phyloP scores from a whole-genome alignment of 1,140 invertebrate genomes.

The Meteorus sp. region DNA sequence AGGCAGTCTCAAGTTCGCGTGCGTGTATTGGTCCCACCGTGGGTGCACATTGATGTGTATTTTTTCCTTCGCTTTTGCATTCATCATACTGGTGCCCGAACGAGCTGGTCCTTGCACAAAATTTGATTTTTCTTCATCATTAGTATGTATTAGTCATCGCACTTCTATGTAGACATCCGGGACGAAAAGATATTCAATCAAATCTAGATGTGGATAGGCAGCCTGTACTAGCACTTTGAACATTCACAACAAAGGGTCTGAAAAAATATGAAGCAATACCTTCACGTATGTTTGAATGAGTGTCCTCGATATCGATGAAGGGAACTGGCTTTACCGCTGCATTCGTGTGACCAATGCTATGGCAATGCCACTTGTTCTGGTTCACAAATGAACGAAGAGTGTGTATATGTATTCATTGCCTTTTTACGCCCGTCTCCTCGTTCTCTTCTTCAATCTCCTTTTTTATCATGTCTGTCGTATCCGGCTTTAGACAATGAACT shows the following conservation, averaged over 20 bases:
- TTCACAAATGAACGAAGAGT: background rate
- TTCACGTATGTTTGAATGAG: background rate
- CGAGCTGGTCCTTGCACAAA: no score
- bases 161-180: no score
- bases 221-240: no score
- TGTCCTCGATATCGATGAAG: conserved; percentile 24
- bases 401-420: background rate
- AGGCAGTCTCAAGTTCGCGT: background rate
- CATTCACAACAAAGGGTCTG: no score
- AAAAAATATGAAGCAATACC: background rate
- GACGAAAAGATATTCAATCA: no score
- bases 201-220: no score
- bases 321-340: conserved; percentile 23
- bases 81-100: background rate
- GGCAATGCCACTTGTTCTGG: conserved; percentile 20
- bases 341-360: conserved; percentile 6
- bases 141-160: background rate
- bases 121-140: background rate
- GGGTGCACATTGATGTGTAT: background rate
- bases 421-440: background rate
- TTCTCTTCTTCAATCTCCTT: no score
- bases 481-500: no score
- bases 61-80: background rate
- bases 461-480: no score
- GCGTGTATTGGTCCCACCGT: conserved; percentile 2